These are phyloP conservation scores for Caenorhabditis parvicauda DNA, from an alignment of 2,888 invertebrate species.

Conservation along the genomic window DNA sequence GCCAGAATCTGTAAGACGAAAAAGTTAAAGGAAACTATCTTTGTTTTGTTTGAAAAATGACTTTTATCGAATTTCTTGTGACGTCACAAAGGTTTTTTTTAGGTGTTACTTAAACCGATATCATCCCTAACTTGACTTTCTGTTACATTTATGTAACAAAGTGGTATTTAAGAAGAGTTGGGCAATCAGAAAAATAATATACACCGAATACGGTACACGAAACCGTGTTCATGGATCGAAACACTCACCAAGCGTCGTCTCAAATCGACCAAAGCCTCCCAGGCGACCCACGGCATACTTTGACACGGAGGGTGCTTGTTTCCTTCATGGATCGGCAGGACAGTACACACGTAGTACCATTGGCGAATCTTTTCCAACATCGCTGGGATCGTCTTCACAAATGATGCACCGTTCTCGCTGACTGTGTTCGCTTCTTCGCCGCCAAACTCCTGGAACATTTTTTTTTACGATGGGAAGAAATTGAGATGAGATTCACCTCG, in stretches of 20 bases:
- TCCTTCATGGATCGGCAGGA: conserved; percentile 11
- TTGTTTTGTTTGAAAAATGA: neutral
- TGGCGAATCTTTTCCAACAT: conserved; percentile 28
- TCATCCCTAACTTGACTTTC: too few species aligned
- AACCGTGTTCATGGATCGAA: neutral
- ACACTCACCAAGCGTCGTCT: conserved; percentile 18
- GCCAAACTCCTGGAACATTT: conserved; percentile 36
- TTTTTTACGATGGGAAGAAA: too few species aligned
- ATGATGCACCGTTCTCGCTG: conserved; percentile 7
- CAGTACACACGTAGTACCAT: conserved; percentile 44
- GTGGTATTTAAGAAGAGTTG: neutral
- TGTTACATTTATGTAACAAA: neutral
- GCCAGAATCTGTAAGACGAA: conserved; percentile 15
- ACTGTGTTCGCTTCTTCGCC: conserved; percentile 29
- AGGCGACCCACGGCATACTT: conserved; percentile 48
- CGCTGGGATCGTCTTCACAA: conserved; percentile 15
- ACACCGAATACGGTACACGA: neutral
- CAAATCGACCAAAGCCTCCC: conserved; percentile 45
- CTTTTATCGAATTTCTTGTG: neutral
- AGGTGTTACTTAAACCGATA: neutral
- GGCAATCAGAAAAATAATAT: too few species aligned
- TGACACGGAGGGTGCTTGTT: conserved; percentile 14
- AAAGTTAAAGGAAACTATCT: neutral
- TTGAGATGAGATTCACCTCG: conserved; percentile 15
- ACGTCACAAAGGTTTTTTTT: neutral